A percentile compares a stretch with the other conserved stretches of the same genome.
These are phyloP conservation scores for Dysmachus trigonus DNA, from an alignment of 2,888 invertebrate species.

Conservation along the genomic window DNA sequence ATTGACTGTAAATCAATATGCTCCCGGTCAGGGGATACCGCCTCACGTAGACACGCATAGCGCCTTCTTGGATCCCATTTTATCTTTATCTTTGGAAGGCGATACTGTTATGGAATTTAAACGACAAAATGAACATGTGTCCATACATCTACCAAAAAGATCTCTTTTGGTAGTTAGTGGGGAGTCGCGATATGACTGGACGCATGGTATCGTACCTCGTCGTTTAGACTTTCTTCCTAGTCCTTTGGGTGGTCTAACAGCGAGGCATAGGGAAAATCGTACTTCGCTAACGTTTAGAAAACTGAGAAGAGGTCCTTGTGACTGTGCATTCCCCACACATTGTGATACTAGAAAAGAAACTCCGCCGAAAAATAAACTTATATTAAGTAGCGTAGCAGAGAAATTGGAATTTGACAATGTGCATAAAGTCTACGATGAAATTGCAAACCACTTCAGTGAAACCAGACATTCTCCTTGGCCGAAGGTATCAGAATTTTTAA, in stretches of 20 bases:
- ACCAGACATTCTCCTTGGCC: conserved; percentile 97
- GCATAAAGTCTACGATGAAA: conserved; percentile 90
- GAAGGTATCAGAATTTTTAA: conserved; percentile 81
- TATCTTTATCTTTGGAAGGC: conserved; percentile 86
- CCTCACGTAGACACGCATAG: conserved; percentile 95
- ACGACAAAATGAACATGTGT: conserved; percentile 69
- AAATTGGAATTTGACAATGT: conserved; percentile 80
- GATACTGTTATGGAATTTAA: conserved; percentile 90
- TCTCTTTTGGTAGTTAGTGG: conserved; percentile 84
- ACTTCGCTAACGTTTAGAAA: conserved; percentile 89
- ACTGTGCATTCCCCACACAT: conserved; percentile 70
- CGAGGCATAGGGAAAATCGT: conserved; percentile 68
- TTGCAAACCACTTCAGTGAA: conserved; percentile 93
- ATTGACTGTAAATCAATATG: conserved; percentile 84
- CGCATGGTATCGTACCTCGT: conserved; percentile 86
- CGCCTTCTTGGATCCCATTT: conserved; percentile 87
- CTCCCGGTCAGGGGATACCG: conserved; percentile 92
- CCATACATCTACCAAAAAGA: conserved; percentile 73
- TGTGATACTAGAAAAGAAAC: conserved; percentile 71
- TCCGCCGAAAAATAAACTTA: background rate
- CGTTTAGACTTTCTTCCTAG: conserved; percentile 78
- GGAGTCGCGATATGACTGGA: conserved; percentile 84
- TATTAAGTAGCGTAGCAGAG: conserved; percentile 67
- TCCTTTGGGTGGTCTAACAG: conserved; percentile 67
- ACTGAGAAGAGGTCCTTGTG: conserved; percentile 66